A percentile compares a stretch with the other conserved stretches of the same genome.
phyloP scores from a whole-genome alignment of 2,888 invertebrate species.

The Vesta saturnalis region DNA sequence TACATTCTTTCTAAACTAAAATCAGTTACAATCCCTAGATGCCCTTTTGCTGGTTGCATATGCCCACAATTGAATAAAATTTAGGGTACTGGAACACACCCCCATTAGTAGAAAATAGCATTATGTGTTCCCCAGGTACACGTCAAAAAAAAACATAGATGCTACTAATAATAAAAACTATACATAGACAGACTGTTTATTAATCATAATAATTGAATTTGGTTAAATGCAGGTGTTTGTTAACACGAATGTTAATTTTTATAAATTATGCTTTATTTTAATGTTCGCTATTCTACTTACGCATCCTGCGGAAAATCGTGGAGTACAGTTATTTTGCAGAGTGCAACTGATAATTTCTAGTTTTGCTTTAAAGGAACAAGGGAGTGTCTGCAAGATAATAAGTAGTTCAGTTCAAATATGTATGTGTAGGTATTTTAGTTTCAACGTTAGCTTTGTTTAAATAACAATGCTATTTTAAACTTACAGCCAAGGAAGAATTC shows the following conservation, averaged over 20 bases:
- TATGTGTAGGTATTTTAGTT: neutral
- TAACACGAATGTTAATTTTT: neutral
- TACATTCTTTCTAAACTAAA: slow-evolving; percentile 46
- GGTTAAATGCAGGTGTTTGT: no score
- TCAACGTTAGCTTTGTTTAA: neutral
- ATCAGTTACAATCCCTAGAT: slow-evolving; percentile 44
- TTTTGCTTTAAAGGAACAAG: neutral
- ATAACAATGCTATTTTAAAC: slow-evolving; percentile 1
- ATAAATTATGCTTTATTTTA: neutral
- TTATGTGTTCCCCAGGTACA: neutral
- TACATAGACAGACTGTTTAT: no score
- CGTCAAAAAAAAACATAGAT: neutral
- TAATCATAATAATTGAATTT: no score
- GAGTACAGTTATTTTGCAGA: slow-evolving; percentile 15
- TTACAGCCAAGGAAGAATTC: neutral
- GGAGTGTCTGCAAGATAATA: slow-evolving; percentile 1
- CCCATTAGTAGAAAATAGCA: slow-evolving; percentile 17
- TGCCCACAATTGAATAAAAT: slow-evolving; percentile 51
- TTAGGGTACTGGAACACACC: slow-evolving; percentile 36
- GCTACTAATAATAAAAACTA: no score
- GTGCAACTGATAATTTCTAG: slow-evolving; percentile 14
- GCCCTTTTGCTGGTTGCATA: slow-evolving; percentile 48
- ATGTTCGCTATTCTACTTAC: neutral
- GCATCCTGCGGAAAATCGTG: neutral
- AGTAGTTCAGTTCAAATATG: neutral